A percentile compares a stretch with the other conserved stretches of the same genome.
Conservation (phyloP, 2,888 invertebrate species). For the Lasioglossum figueresi region DNA sequence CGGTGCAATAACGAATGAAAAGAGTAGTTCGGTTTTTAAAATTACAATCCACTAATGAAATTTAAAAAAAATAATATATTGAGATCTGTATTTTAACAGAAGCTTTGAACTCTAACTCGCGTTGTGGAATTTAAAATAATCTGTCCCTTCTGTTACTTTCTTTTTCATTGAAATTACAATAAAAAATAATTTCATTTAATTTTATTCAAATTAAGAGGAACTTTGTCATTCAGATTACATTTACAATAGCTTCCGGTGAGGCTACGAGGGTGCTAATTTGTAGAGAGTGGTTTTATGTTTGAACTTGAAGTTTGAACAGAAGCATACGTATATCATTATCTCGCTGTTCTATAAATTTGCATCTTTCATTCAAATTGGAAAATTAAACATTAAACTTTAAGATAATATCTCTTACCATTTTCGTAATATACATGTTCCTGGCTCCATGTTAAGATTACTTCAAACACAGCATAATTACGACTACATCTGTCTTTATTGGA, state of each 20-base stretch:
- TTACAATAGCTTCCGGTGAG: background rate
- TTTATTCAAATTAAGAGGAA: background rate
- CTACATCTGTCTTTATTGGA: background rate
- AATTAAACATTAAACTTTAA: background rate
- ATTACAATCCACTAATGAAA: background rate
- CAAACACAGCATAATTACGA: background rate
- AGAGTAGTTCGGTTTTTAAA: background rate
- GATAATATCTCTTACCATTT: no score
- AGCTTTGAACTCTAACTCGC: background rate
- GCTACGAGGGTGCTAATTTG: background rate
- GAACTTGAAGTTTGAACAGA: background rate
- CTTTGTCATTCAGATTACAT: background rate
- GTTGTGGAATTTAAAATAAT: background rate
- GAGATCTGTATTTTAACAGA: background rate
- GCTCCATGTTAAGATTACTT: background rate
- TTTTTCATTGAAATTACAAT: background rate
- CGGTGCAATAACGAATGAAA: background rate
- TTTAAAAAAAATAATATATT: background rate
- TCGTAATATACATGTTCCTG: background rate
- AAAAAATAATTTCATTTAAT: no score
- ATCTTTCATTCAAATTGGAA: background rate
- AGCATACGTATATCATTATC: background rate
- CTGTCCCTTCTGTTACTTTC: background rate
- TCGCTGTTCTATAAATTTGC: background rate
- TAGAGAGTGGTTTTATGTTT: background rate